phyloP scores from a whole-genome alignment of 2,113 vertebrate species.

The Mystacornis crossleyi region DNA sequence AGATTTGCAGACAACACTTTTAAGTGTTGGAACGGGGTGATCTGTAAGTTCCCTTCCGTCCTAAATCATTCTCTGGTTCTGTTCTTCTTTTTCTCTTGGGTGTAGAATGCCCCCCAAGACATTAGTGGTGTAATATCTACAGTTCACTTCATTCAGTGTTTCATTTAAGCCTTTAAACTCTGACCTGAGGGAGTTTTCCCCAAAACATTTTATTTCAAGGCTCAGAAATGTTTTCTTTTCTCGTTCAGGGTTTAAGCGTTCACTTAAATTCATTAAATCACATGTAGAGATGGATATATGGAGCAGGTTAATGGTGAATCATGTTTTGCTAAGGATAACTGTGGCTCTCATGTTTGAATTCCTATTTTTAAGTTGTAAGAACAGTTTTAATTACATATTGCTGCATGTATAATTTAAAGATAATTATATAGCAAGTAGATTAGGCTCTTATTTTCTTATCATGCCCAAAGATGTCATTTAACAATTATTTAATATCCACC shows the following conservation, averaged over 20 bases:
- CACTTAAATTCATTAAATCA: background rate
- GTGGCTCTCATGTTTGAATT: background rate
- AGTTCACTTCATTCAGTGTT: background rate
- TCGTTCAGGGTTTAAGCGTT: background rate
- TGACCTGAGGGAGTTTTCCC: background rate
- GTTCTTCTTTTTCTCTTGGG: background rate
- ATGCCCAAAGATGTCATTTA: background rate
- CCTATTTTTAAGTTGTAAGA: conserved; percentile 2
- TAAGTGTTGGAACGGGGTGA: background rate
- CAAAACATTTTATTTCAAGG: background rate
- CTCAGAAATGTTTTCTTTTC: background rate
- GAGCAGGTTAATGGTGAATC: background rate
- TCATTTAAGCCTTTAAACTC: background rate
- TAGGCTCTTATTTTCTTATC: conserved; percentile 24
- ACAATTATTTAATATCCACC: conserved; percentile 35
- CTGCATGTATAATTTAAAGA: background rate
- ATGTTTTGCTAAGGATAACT: background rate
- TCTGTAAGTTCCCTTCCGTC: background rate
- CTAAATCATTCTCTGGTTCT: background rate
- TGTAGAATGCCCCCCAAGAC: background rate
- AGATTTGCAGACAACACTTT: background rate
- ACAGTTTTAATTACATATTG: conserved; percentile 1
- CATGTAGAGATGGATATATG: background rate
- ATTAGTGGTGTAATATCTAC: background rate
- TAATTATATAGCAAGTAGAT: conserved; percentile 20